phyloP scores from a whole-genome alignment of 2,888 invertebrate genomes.

The Acronicta aceris region DNA sequence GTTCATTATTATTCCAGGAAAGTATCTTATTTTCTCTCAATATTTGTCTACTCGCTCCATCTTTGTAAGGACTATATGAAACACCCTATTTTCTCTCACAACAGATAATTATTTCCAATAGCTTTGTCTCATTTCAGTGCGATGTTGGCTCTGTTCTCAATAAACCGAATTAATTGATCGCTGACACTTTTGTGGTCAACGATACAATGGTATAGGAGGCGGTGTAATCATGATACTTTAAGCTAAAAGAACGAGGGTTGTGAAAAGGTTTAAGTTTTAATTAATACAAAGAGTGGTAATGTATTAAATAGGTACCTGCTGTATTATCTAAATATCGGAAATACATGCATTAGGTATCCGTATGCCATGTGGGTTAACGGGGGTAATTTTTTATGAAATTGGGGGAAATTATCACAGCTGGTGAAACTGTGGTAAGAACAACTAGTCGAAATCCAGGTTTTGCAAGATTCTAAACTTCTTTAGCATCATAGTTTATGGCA shows the following conservation, averaged over 20 bases:
- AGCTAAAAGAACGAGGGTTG: background rate
- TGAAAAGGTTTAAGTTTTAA: background rate
- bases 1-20: background rate
- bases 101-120: conserved; percentile 59
- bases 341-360: too few species aligned
- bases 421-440: too few species aligned
- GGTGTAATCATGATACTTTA: conserved; percentile 56
- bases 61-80: conserved; percentile 3
- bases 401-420: too few species aligned
- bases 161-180: conserved; percentile 70
- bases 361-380: too few species aligned
- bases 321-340: too few species aligned
- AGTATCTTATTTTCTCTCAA: background rate
- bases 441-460: too few species aligned
- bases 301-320: too few species aligned
- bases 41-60: background rate
- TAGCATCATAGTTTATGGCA: too few species aligned
- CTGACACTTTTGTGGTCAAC: conserved; percentile 61
- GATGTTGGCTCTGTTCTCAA: conserved; percentile 61
- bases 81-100: conserved; percentile 39
- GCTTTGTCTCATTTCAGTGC: conserved; percentile 56
- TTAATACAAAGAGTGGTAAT: background rate
- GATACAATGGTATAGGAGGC: conserved; percentile 53
- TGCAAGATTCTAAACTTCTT: too few species aligned
- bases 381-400: too few species aligned